Evolutionary conservation across 2,888 invertebrate genomes (phyloP), one percentile per base, ranked within the genome.

Genomic region (Herminia tarsipennalis): DNA sequence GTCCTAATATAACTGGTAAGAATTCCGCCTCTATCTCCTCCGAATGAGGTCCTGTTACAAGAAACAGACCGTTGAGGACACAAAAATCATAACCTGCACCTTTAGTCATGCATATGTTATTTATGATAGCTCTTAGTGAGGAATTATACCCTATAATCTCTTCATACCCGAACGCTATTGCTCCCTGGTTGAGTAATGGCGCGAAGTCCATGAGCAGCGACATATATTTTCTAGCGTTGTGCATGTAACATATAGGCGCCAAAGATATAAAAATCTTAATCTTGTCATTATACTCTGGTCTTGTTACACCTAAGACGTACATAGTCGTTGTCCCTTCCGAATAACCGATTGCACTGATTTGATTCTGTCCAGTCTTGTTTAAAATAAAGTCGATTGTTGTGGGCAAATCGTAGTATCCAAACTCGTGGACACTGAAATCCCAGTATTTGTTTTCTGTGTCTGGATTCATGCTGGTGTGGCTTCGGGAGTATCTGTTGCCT

Each of bases 321-420:
- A 92, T 92, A 5, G 78, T 60, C 0, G 93, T 92, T 0, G 93
- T 92, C 0, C 95, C 96, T 69, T 91, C 86, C 0, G 95, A 96
- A 70, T 95, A 95, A 0, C 95, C 96, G 5, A 94, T 78, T 65
- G 94, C 94, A 58, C 92, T 92, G 0, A 96, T 50, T 34, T 92
- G 79, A 3, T 83, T 47, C 24, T 92, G 83, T 0, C 88, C 85
- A 0, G 95, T 94, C 5, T 55, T 50, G 0, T 63, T 38, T 5
- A 77, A 39, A 5, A 84, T 49, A 5, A 68, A 75, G 47, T 85
- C 83, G 9, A 83, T 93, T 73, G 92, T 93, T 0, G 94, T 93
- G 0, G 96, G 94, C 0, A 96, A 58, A 72, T 97, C 96, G 58
- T 92, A 92, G 12, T 78, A 60, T 0, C 94, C 96, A 75, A 95